These are phyloP conservation scores for Autographa gamma DNA, from an alignment of 2,888 invertebrate species.

Conservation along the genomic window DNA sequence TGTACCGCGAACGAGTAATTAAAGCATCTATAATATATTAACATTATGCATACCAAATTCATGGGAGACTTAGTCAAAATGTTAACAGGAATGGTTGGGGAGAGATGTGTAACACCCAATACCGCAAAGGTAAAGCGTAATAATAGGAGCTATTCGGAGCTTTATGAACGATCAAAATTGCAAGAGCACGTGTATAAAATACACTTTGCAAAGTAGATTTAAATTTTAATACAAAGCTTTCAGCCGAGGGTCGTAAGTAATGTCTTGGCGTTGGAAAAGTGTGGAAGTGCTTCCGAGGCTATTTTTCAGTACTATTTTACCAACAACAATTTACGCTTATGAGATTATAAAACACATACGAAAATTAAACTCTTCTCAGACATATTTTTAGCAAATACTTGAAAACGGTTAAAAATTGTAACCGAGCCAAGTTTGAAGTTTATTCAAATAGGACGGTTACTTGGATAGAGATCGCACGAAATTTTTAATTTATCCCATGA, in stretches of 20 bases:
- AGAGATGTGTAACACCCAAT: constrained; percentile 85
- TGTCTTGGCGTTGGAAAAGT: constrained; percentile 83
- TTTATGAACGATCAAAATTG: constrained; percentile 89
- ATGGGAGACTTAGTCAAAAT: constrained; percentile 81
- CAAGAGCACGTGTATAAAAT: constrained; percentile 88
- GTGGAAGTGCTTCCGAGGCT: constrained; percentile 73
- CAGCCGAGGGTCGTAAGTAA: constrained; percentile 86
- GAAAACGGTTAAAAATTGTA: constrained; percentile 10
- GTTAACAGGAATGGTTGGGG: constrained; percentile 78
- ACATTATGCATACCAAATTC: constrained; percentile 85
- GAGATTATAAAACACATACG: constrained; percentile 39
- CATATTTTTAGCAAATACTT: constrained; percentile 15
- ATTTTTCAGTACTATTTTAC: constrained; percentile 54
- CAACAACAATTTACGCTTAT: constrained; percentile 41
- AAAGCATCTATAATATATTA: constrained; percentile 86
- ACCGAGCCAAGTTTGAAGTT: neutral
- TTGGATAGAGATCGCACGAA: neutral
- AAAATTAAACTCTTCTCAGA: constrained; percentile 31
- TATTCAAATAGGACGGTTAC: constrained; percentile 7
- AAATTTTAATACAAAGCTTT: constrained; percentile 89
- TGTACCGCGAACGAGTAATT: constrained; percentile 85
- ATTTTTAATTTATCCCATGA: constrained; percentile 32
- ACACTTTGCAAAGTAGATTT: constrained; percentile 89
- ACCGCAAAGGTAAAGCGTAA: constrained; percentile 86
- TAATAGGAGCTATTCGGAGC: constrained; percentile 86